Conservation (phyloP, 2,888 invertebrate species). For the Elysia crispata region DNA sequence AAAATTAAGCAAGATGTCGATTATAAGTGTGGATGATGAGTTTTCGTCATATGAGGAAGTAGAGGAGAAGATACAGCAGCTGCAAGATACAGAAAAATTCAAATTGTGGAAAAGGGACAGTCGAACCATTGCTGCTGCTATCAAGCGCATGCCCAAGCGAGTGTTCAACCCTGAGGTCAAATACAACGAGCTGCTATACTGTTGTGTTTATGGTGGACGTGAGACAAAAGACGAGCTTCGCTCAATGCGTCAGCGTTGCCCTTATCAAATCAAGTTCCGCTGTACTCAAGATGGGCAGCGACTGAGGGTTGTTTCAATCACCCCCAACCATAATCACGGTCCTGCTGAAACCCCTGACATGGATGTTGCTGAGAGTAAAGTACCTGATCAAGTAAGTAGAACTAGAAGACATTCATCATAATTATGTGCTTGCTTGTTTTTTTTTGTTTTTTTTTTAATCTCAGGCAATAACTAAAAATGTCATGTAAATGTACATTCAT, state of each 20-base stretch:
- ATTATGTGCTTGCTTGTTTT: neutral
- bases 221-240: conserved; percentile 46
- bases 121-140: conserved; percentile 43
- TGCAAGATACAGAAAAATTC: conserved; percentile 44
- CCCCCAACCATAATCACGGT: conserved; percentile 39
- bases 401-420: neutral
- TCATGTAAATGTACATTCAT: too few relatives aligned
- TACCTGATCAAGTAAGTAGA: neutral
- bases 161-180: conserved; percentile 44
- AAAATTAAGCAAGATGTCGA: conserved; percentile 15
- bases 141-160: conserved; percentile 44
- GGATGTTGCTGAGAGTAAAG: conserved; percentile 35
- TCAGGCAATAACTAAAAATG: too few relatives aligned
- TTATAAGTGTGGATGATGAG: conserved; percentile 44
- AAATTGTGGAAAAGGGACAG: conserved; percentile 47
- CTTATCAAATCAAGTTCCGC: conserved; percentile 45
- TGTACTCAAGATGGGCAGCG: conserved; percentile 45
- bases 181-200: conserved; percentile 45
- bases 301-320: conserved; percentile 40
- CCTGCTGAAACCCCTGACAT: conserved; percentile 34
- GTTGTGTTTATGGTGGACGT: conserved; percentile 44
- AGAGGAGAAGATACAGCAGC: conserved; percentile 44
- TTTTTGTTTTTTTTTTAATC: neutral
- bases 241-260: conserved; percentile 43
- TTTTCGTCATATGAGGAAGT: conserved; percentile 45